Percentiles rank a stretch among this genome's conserved stretches.
Conservation (phyloP, 2,113 vertebrate genomes). For the Epinephelus cyanopodus region DNA sequence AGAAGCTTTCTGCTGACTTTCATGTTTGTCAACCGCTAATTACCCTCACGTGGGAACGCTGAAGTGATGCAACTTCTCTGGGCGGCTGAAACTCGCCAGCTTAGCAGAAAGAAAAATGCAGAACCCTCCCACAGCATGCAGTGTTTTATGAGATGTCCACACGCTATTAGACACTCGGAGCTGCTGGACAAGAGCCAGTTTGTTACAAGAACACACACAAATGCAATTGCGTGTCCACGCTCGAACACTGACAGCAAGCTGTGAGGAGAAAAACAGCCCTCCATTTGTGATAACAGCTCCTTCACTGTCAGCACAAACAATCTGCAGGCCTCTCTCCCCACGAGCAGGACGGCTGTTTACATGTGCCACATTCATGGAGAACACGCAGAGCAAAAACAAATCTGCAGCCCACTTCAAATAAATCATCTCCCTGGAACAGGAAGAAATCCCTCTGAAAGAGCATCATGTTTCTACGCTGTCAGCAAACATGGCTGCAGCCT, state of each 20-base stretch:
- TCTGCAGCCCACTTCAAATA: conserved; percentile 60
- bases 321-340: conserved; percentile 38
- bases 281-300: conserved; percentile 59
- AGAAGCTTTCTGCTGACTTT: conserved; percentile 52
- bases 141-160: conserved; percentile 56
- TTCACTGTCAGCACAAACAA: conserved; percentile 61
- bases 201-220: conserved; percentile 38
- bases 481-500: conserved; percentile 55
- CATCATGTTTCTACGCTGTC: conserved; percentile 37
- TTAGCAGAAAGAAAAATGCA: conserved; percentile 1
- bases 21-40: conserved; percentile 43
- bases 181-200: conserved; percentile 52
- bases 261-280: conserved; percentile 49
- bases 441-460: conserved; percentile 36
- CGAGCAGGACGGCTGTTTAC: conserved; percentile 32
- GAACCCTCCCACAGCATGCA: conserved; percentile 43
- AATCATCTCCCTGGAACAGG: conserved; percentile 53
- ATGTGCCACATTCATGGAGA: conserved; percentile 39
- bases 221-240: conserved; percentile 4
- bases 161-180: conserved; percentile 33
- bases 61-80: conserved; percentile 34
- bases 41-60: conserved; percentile 32
- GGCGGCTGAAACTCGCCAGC: conserved; percentile 23
- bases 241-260: conserved; percentile 41
- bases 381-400: conserved; percentile 56